Conservation (phyloP, 2,888 invertebrate species). For the Agonum fuliginosum region DNA sequence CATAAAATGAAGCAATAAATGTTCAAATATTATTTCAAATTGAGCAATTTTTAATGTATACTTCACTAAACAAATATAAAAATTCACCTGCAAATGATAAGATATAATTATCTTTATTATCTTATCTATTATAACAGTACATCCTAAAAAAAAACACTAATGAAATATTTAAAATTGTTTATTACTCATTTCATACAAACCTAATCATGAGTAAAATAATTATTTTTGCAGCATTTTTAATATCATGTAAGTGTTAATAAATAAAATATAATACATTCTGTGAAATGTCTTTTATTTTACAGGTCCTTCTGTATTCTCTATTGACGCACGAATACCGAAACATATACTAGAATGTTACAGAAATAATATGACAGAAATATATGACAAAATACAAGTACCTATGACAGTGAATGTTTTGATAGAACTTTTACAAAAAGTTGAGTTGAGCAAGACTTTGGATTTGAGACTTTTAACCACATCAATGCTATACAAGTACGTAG, state of each 20-base stretch:
- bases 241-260: slow-evolving; percentile 38
- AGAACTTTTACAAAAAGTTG: slow-evolving; percentile 79
- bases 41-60: background rate
- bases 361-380: slow-evolving; percentile 71
- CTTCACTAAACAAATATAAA: background rate
- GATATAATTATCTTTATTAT: slow-evolving; percentile 24
- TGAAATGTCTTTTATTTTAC: background rate
- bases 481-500: slow-evolving; percentile 76
- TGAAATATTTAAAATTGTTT: slow-evolving; percentile 17
- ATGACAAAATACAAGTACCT: slow-evolving; percentile 72
- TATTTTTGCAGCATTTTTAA: slow-evolving; percentile 11
- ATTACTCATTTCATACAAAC: slow-evolving; percentile 16
- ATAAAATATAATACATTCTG: background rate
- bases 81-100: slow-evolving; percentile 38
- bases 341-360: slow-evolving; percentile 78
- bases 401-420: slow-evolving; percentile 77
- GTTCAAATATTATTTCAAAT: background rate
- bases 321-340: slow-evolving; percentile 69
- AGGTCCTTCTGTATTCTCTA: slow-evolving; percentile 21
- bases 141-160: too few species aligned
- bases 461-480: slow-evolving; percentile 76
- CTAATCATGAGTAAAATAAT: slow-evolving; percentile 23
- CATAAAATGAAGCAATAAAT: background rate
- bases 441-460: slow-evolving; percentile 74
- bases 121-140: slow-evolving; percentile 12